Conservation (phyloP, 2,797 vertebrate genomes). For the Sciaenops ocellatus region DNA sequence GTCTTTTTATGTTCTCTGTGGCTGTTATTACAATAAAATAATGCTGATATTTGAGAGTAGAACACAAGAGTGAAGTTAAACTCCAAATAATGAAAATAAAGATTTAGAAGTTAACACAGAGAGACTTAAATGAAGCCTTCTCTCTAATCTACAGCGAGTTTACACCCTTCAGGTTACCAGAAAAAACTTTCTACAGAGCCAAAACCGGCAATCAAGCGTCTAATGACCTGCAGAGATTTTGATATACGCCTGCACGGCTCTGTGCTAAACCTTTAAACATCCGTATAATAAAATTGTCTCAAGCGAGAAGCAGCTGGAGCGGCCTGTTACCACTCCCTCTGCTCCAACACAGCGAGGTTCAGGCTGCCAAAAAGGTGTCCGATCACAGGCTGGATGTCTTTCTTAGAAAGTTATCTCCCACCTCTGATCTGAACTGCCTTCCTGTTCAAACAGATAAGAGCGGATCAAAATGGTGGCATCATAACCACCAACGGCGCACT, state of each 20-base stretch:
- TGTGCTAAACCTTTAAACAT: neutral
- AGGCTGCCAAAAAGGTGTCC: conserved; percentile 38
- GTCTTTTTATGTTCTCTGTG: no score
- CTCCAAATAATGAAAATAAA: no score
- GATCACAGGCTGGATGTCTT: conserved; percentile 58
- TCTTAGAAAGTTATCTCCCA: conserved; percentile 40
- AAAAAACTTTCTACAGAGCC: neutral
- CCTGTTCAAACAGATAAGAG: conserved; percentile 53
- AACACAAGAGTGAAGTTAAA: neutral
- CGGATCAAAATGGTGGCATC: conserved; percentile 34
- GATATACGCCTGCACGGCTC: conserved; percentile 15
- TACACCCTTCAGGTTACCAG: neutral
- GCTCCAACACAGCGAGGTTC: conserved; percentile 20
- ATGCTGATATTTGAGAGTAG: neutral
- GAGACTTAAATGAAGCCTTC: no score
- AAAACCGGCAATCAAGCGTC: neutral
- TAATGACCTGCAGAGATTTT: neutral
- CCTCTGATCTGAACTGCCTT: conserved; percentile 43
- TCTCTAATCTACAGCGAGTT: neutral
- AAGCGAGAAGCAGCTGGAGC: conserved; percentile 29
- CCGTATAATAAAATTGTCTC: conserved; percentile 5
- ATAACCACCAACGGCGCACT: neutral
- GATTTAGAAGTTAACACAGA: neutral
- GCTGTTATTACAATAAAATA: neutral
- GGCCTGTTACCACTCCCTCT: conserved; percentile 2